Percentiles rank a stretch among this genome's conserved stretches.
Conservation (phyloP, 1,140 invertebrate species). For the Conus ventricosus region DNA sequence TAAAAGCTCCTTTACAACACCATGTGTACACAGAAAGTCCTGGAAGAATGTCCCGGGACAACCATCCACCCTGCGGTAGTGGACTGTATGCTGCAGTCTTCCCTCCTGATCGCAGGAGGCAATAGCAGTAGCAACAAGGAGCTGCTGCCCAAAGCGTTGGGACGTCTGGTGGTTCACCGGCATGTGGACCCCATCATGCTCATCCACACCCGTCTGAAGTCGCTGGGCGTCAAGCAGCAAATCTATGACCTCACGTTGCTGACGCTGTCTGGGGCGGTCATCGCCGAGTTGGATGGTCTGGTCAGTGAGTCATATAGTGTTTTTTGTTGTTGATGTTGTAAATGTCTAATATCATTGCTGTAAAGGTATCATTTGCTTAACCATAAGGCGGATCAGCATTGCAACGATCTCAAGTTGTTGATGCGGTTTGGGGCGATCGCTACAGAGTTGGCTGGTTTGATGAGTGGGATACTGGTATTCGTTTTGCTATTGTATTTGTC, state of each 20-base stretch:
- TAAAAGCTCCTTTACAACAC: too few species aligned
- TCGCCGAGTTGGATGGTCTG: slow-evolving; percentile 44
- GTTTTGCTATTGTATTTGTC: too few species aligned
- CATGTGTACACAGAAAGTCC: slow-evolving; percentile 9
- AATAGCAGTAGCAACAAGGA: neutral
- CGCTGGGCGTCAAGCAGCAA: slow-evolving; percentile 15
- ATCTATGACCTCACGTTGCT: slow-evolving; percentile 48
- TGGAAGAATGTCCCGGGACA: slow-evolving; percentile 43
- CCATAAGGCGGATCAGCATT: neutral
- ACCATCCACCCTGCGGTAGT: slow-evolving; percentile 56
- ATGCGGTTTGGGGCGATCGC: too few species aligned
- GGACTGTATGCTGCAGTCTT: slow-evolving; percentile 55
- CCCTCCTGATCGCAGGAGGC: slow-evolving; percentile 12
- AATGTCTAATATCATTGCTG: too few species aligned
- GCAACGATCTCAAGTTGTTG: too few species aligned
- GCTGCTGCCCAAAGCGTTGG: slow-evolving; percentile 33
- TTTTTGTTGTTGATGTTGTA: too few species aligned
- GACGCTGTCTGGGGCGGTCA: slow-evolving; percentile 45
- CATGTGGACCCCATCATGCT: slow-evolving; percentile 33
- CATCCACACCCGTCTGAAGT: slow-evolving; percentile 33
- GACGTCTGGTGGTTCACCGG: slow-evolving; percentile 28
- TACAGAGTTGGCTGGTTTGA: too few species aligned
- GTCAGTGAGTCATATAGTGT: too few species aligned
- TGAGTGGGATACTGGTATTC: too few species aligned
- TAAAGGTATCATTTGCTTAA: neutral